Conservation (phyloP, 2,797 vertebrate species). For the Phataginus tetradactyla region DNA sequence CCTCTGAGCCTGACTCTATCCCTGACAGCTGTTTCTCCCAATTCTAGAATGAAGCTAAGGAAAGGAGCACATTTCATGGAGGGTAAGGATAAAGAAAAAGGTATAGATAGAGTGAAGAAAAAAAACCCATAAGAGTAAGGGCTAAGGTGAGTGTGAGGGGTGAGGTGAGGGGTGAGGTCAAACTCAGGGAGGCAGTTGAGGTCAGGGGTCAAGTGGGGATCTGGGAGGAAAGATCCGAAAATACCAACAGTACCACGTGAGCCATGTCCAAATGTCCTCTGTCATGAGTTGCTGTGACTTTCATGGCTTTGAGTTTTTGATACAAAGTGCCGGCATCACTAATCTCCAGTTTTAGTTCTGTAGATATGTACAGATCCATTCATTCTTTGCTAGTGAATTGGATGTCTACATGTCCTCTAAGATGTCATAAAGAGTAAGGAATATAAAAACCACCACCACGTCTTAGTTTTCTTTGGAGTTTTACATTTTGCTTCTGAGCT, state of each 20-base stretch:
- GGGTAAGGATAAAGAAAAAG: background rate
- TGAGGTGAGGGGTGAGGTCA: background rate
- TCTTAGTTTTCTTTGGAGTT: background rate
- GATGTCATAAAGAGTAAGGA: background rate
- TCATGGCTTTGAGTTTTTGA: background rate
- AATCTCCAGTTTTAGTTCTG: background rate
- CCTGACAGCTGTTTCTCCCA: background rate
- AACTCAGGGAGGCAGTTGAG: background rate
- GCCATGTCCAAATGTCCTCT: accelerated
- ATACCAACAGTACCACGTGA: background rate
- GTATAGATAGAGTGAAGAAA: background rate
- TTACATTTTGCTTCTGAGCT: conserved; percentile 6
- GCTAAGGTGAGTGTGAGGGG: background rate
- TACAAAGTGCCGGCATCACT: background rate
- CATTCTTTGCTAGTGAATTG: background rate
- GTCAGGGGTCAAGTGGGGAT: no score
- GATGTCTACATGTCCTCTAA: background rate
- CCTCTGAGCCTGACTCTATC: background rate
- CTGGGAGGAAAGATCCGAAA: background rate
- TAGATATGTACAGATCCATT: background rate
- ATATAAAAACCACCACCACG: background rate
- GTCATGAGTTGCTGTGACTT: background rate
- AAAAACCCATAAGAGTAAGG: background rate
- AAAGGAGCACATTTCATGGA: background rate
- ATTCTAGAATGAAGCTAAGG: background rate